These are phyloP conservation scores for Phylloscopus trochilus DNA, from an alignment of 2,113 vertebrate species.

Conservation along the genomic window DNA sequence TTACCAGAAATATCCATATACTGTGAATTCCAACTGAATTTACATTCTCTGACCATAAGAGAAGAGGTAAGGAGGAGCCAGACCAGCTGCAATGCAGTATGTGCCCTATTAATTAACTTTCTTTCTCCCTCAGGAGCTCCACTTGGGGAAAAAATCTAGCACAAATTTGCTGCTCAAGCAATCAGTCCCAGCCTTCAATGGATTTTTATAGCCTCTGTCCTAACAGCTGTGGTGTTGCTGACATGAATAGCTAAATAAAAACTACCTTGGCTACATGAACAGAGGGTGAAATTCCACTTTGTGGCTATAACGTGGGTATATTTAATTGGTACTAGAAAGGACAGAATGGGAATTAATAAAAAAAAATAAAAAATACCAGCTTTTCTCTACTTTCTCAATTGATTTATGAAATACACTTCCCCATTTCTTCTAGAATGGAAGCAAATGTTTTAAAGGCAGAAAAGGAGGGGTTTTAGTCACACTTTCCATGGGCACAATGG, in stretches of 20 bases:
- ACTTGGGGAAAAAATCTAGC: background rate
- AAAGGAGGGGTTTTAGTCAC: background rate
- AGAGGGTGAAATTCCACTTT: background rate
- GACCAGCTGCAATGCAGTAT: background rate
- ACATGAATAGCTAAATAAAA: background rate
- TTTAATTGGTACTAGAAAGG: background rate
- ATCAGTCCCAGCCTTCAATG: background rate
- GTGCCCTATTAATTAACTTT: background rate
- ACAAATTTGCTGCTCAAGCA: background rate
- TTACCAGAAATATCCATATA: background rate
- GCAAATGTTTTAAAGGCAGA: background rate
- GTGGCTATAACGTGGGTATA: background rate
- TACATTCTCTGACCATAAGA: background rate
- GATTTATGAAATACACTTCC: background rate
- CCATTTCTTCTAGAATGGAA: background rate
- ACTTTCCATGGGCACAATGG: background rate
- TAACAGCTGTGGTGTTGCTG: background rate
- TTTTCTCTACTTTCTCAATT: background rate
- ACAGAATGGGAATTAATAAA: background rate
- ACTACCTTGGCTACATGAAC: background rate
- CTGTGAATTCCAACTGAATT: background rate
- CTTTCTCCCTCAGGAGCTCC: background rate
- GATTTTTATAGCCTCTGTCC: background rate
- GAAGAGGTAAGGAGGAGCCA: background rate
- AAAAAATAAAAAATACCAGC: background rate